Evolutionary conservation across 2,888 invertebrate species (phyloP).

Genomic region (Labia minor): DNA sequence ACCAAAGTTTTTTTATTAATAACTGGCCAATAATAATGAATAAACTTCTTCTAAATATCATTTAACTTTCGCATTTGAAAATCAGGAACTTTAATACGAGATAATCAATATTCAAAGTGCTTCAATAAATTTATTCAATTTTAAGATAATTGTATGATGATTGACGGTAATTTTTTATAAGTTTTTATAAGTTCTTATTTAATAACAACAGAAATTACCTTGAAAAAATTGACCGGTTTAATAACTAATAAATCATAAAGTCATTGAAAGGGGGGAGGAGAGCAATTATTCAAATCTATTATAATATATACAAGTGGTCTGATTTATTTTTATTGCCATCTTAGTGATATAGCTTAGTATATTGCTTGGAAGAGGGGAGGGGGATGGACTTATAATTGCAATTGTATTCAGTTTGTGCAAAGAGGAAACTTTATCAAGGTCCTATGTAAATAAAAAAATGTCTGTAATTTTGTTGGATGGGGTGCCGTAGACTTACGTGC

Average conservation of each 20-base stretch:
- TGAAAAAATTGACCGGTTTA: background rate
- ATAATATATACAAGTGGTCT: background rate
- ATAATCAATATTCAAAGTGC: background rate
- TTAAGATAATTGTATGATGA: background rate
- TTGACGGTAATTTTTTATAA: background rate
- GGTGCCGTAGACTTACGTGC: background rate
- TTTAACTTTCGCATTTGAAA: no score
- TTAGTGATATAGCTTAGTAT: no score
- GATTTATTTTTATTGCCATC: background rate
- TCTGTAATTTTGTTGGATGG: background rate
- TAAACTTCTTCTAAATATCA: no score
- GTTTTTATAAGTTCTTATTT: background rate
- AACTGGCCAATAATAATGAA: no score
- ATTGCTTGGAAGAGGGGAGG: no score
- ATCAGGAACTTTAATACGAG: no score
- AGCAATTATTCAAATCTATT: background rate
- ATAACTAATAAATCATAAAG: background rate
- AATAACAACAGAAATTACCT: background rate
- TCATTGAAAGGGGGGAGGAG: background rate
- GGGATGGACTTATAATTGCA: no score
- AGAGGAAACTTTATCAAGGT: background rate
- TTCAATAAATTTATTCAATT: background rate
- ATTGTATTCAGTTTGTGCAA: no score
- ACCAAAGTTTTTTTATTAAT: no score
- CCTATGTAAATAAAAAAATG: background rate